Evolutionary conservation across 2,797 vertebrate species (phyloP).

Genomic region (Enteromius viviparus): DNA sequence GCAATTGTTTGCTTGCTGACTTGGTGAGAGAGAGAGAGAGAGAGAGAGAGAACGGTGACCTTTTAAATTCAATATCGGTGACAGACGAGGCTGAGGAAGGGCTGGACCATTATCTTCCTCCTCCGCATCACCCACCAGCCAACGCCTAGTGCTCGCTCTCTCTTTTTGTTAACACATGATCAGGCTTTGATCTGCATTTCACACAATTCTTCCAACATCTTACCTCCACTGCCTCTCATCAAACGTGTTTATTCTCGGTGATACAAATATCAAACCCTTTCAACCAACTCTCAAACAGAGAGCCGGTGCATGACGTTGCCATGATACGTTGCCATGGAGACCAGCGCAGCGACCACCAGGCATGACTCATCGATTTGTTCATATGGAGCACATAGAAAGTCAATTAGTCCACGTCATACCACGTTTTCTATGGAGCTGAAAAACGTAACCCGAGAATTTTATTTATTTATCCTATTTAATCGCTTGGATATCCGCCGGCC

Average conservation of each 20-base stretch:
- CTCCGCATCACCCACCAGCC: constrained; percentile 50
- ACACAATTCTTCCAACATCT: not conserved
- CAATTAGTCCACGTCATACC: constrained; percentile 17
- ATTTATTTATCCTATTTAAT: not conserved
- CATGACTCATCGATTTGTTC: constrained; percentile 71
- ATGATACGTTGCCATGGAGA: constrained; percentile 61
- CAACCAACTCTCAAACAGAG: constrained; percentile 44
- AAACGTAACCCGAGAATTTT: not conserved
- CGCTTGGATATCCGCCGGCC: not conserved
- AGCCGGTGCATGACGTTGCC: constrained; percentile 63
- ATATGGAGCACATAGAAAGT: constrained; percentile 36
- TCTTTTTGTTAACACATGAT: constrained; percentile 1
- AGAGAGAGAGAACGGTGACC: constrained; percentile 57
- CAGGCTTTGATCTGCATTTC: constrained; percentile 10
- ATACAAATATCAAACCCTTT: constrained; percentile 45
- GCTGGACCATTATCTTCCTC: constrained; percentile 42
- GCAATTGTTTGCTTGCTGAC: constrained; percentile 37
- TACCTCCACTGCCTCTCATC: not conserved
- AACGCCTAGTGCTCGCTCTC: constrained; percentile 50
- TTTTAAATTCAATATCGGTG: constrained; percentile 75
- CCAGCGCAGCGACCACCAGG: constrained; percentile 57
- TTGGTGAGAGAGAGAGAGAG: constrained; percentile 8
- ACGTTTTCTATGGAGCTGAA: not conserved
- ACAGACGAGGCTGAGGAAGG: constrained; percentile 58
- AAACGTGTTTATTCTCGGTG: not conserved